Evolutionary conservation across 2,888 invertebrate genomes (phyloP), one percentile per base, ranked within the genome.

Genomic region (Cyrtodaria siliqua): DNA sequence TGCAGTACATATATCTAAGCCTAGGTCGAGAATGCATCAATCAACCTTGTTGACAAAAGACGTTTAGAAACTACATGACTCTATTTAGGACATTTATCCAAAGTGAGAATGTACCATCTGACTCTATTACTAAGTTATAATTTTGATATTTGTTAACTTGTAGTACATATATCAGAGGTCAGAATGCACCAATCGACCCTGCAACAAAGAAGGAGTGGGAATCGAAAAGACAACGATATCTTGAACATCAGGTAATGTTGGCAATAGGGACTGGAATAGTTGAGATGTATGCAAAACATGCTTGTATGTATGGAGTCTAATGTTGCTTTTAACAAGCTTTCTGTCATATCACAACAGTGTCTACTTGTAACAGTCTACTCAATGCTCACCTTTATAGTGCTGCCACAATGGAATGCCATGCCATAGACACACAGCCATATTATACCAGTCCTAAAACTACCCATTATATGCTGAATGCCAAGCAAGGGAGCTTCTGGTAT

Each of bases 61-160:
- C 97, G 97, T 92, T 94, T 97, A 82, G 97, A 97, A 93, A 95
- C 95, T 73, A 96, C 96, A n/a, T n/a, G n/a, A n/a, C n/a, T n/a
- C n/a, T n/a, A 79, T 79, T 27, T 72, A 89, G 89, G 53, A 96
- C 96, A 49, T 96, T 95, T 93, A 93, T 97, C 53, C 94, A 97
- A 82, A 97, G 98, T 9, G 97, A 97, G 94, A 97, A 97, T 93
- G 95, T 96, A 18, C 96, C 96, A 0, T 92, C 97, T 67, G 97
- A 97, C 91, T 96, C 96, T 1, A 95, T 95, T 82, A 95, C 96
- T 63, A 94, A 96, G 85, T n/a, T n/a, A n/a, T n/a, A n/a, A n/a
- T n/a, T n/a, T n/a, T n/a, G n/a, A n/a, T n/a, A n/a, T n/a, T n/a
- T n/a, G n/a, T n/a, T n/a, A n/a, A n/a, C n/a, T 79, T 79, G 26